Conservation (phyloP, 1,140 invertebrate species). For the Chironomus striatipennis region DNA sequence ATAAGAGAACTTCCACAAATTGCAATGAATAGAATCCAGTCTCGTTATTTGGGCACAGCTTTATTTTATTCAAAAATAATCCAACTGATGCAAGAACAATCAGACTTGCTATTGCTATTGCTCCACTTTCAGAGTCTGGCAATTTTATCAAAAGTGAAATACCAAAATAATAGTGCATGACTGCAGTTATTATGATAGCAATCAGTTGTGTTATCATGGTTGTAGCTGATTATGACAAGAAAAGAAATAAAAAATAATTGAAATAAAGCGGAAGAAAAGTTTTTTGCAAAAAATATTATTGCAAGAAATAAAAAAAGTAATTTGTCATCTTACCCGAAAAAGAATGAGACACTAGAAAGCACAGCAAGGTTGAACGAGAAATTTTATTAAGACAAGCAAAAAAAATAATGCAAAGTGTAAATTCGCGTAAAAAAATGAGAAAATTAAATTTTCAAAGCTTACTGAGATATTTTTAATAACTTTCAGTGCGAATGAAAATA, state of each 20-base stretch:
- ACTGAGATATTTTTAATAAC: background rate
- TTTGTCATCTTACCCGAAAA: background rate
- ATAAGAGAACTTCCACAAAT: background rate
- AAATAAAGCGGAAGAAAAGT: too few relatives aligned
- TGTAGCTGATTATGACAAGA: background rate
- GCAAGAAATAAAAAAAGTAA: background rate
- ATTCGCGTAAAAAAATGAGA: background rate
- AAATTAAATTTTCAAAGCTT: background rate
- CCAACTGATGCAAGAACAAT: background rate
- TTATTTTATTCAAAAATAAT: background rate
- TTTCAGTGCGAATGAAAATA: background rate
- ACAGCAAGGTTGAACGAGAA: background rate
- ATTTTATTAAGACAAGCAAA: background rate
- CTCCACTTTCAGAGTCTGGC: background rate
- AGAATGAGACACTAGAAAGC: background rate
- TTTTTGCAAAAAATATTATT: background rate
- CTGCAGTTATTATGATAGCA: background rate
- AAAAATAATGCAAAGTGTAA: too few relatives aligned
- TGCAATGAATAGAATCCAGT: background rate
- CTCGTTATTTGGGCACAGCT: background rate
- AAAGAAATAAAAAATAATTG: background rate
- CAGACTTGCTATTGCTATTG: background rate
- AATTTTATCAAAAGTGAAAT: background rate
- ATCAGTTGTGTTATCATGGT: background rate
- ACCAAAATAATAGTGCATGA: slow-evolving; percentile 13